Base-by-base conservation (phyloP, 2,888 invertebrate genomes). In the Stenurella melanura region DNA sequence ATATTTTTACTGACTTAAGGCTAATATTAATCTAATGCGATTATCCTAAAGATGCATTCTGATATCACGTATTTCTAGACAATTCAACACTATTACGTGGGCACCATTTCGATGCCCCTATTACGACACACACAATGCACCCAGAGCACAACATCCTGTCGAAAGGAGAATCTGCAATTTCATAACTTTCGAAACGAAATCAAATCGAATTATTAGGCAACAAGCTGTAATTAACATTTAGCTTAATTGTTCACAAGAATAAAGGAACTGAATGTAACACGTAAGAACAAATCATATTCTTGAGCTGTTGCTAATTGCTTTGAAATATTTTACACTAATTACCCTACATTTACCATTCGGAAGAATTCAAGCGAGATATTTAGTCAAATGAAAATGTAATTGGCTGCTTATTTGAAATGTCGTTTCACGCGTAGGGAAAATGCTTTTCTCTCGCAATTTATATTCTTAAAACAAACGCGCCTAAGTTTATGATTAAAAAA, bases 241-340 rank as follows among this genome's bases (percentile, higher is more conserved):
- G 26, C 2, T 5, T 61, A 61, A 60, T 26, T 26, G 60, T 60
- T 60, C 60, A 11, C 60, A 26, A 60, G 10, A 21, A 30, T 61
- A 61, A 61, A 61, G 61, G 17, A 61, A 61, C 9, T n/a, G n/a
- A 7, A 30, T 30, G 58, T 58, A 58, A 34, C 61, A 34, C 50
- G 50, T 66, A 69, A 69, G 69, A 69, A 58, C 19, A 58, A 57
- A 30, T 61, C 30, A 34, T 21, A 21, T 58, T 18, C 42, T n/a
- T 56, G 56, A 68, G 26, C 68, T 68, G 68, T 56, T 18, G 18
- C 38, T 58, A 69, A 58, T 58, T 69, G 18, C 54, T 57, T 57
- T 11, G 57, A 69, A 38, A 58, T 26, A 58, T 58, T 18, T 69
- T 58, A 57, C 34, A 58, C 57, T 38, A 69, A 69, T 69, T 69